Conservation (phyloP, 1,140 invertebrate species). For the Ptiloglossa arizonensis region DNA sequence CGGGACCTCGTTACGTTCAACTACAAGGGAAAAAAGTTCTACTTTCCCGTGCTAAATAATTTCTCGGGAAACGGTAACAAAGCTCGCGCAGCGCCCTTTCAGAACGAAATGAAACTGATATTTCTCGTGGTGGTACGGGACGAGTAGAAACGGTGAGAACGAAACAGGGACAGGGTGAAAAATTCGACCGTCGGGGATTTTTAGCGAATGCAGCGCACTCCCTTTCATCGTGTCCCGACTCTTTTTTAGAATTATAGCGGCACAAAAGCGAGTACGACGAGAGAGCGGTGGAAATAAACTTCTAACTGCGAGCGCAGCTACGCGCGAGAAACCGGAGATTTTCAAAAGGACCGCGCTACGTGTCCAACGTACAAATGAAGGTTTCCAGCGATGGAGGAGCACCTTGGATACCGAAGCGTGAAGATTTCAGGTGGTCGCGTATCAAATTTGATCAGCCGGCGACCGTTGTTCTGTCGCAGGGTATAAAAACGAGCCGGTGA, state of each 20-base stretch:
- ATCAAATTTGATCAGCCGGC: constrained; percentile 10
- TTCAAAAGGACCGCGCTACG: constrained; percentile 38
- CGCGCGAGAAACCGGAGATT: constrained; percentile 25
- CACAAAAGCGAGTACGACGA: constrained; percentile 25
- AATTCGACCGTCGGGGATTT: constrained; percentile 36
- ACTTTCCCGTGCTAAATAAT: background rate
- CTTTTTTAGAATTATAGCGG: constrained; percentile 48
- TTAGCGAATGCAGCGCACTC: constrained; percentile 1
- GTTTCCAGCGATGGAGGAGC: background rate
- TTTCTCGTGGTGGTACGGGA: background rate
- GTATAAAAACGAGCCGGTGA: background rate
- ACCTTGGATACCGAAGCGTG: background rate
- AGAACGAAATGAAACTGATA: background rate
- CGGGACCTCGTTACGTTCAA: no score
- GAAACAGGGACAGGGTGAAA: constrained; percentile 15
- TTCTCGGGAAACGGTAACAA: background rate
- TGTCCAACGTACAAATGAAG: constrained; percentile 26
- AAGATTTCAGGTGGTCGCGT: constrained; percentile 35
- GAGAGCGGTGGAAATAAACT: constrained; percentile 8
- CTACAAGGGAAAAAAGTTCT: no score
- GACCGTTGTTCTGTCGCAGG: background rate
- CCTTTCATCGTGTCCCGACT: constrained; percentile 33
- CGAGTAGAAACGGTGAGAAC: no score
- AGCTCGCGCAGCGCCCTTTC: background rate
- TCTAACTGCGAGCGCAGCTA: constrained; percentile 27